Evolutionary conservation across 2,888 invertebrate genomes (phyloP).

Genomic region (Apocheima hispidaria): DNA sequence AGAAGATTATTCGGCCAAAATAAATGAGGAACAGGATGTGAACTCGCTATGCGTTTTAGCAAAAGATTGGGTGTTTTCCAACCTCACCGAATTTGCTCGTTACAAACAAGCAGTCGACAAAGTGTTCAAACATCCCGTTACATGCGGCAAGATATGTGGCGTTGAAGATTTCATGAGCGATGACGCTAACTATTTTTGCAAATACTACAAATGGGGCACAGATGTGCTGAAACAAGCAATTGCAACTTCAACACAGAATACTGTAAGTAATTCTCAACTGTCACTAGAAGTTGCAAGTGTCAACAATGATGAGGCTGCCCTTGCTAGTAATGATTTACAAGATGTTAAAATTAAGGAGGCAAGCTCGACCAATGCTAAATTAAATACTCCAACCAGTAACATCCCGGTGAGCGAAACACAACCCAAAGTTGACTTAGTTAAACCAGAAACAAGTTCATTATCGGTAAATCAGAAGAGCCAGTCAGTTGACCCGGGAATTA

Average conservation of each 20-base stretch:
- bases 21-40: constrained; percentile 58
- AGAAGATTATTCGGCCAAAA: constrained; percentile 53
- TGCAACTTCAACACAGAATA: constrained; percentile 26
- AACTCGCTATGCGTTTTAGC: constrained; percentile 60
- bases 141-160: constrained; percentile 69
- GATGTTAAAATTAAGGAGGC: constrained; percentile 36
- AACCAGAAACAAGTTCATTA: constrained; percentile 30
- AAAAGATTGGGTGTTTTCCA: constrained; percentile 63
- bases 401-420: constrained; percentile 1
- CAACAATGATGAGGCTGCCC: constrained; percentile 19
- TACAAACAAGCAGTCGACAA: constrained; percentile 56
- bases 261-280: constrained; percentile 17
- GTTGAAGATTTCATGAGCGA: constrained; percentile 54
- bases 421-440: constrained; percentile 22
- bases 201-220: constrained; percentile 73
- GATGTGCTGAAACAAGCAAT: constrained; percentile 52
- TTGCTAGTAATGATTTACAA: constrained; percentile 24
- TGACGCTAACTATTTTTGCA: constrained; percentile 71
- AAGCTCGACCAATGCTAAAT: constrained; percentile 14
- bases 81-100: constrained; percentile 49
- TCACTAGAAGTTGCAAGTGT: constrained; percentile 23
- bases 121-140: constrained; percentile 52
- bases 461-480: constrained; percentile 25
- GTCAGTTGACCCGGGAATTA: constrained; percentile 16
- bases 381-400: constrained; percentile 14